Evolutionary conservation across 2,113 vertebrate genomes (phyloP), one percentile per base, ranked within the genome.

Genomic region (Orycteropus afer): DNA sequence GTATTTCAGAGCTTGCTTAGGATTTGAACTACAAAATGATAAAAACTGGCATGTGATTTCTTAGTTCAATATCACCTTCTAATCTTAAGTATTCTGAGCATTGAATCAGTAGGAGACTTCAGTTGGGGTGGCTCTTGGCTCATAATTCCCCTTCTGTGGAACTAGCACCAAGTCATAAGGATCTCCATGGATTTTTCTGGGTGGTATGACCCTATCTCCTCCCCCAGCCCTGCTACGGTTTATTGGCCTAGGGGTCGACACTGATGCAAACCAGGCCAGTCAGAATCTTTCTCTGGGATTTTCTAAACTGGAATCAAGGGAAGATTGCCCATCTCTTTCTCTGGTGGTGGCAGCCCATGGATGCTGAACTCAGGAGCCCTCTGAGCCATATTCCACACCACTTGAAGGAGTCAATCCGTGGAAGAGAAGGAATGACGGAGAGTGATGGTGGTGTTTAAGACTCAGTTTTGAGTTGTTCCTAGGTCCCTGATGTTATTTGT

Each of bases 351-450:
- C 7, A 27, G 51, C 10, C 18, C 8, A 67, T 71, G 55, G 45
- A 13, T 59, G 55, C 57, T 29, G 29, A 18, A 49, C 7, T 34
- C 37, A 3, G 92, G 45, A 57, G 37, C 10, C 89, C 65, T 42
- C 5, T 9, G 37, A 63, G 67, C 40, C 13, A 2, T 32, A 0
- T 32, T 47, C 9, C n/a, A 29, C 5, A 4, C 1, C 5, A 1
- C 1, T 0, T 18, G n/a, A 85, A 78, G n/a, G 45, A 17, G 40
- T 42, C 37, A 61, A 51, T 32, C 55, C 83, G 34, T 51, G 7
- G 47, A 71, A 25, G 34, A 76, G 14, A 74, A 73, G 0, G 18
- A 83, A 20, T 20, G 37, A 27, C n/a, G 23, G 15, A 47, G 53
- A 69, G 8, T 17, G 45, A 53, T 3, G 55, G 2, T n/a, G n/a